Evolutionary conservation across 2,113 vertebrate species (phyloP).

Genomic region (Chascanopsetta lugubris): DNA sequence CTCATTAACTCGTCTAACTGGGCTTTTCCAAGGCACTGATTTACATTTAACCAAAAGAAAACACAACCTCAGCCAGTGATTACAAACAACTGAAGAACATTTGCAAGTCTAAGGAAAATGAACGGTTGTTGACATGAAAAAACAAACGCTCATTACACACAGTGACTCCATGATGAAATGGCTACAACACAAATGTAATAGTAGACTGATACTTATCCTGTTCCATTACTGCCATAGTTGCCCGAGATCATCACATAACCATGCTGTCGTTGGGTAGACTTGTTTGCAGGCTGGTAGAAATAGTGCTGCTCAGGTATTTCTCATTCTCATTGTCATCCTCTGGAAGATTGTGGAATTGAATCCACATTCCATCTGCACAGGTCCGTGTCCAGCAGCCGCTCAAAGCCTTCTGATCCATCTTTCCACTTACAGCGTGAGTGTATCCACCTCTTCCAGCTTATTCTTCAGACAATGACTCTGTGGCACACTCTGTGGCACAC

Average conservation of each 20-base stretch:
- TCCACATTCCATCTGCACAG: background rate
- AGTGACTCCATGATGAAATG: background rate
- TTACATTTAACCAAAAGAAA: background rate
- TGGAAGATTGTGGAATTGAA: background rate
- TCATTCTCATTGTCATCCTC: background rate
- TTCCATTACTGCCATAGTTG: slow-evolving; percentile 31
- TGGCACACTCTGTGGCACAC: background rate
- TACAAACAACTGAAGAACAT: background rate
- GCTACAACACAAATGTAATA: slow-evolving; percentile 6
- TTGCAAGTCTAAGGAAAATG: background rate
- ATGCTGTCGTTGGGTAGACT: slow-evolving; percentile 12
- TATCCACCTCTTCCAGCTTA: slow-evolving; percentile 11
- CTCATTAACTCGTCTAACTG: background rate
- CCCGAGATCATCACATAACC: slow-evolving; percentile 31
- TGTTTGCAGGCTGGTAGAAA: background rate
- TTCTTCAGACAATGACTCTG: background rate
- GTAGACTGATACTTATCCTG: slow-evolving; percentile 16
- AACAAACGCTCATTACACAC: background rate
- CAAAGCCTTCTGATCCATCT: background rate
- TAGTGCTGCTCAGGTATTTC: background rate
- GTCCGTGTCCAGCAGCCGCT: slow-evolving; percentile 12
- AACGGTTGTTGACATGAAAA: background rate
- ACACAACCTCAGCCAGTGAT: background rate
- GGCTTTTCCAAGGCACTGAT: background rate
- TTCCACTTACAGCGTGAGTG: slow-evolving; percentile 13